A percentile compares a stretch with the other conserved stretches of the same genome.
Conservation (phyloP, 2,888 invertebrate genomes). For the Unio pictorum region DNA sequence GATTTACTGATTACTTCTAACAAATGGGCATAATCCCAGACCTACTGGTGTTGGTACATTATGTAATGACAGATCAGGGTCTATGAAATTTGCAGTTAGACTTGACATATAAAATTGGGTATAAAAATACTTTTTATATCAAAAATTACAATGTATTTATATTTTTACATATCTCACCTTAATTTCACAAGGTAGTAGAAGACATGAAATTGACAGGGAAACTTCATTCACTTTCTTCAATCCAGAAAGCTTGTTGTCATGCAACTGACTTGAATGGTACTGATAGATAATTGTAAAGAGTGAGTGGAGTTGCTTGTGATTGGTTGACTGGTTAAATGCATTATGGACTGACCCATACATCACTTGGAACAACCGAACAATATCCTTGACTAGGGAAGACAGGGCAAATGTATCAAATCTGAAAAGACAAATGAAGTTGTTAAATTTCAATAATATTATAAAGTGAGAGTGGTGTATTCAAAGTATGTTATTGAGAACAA, state of each 20-base stretch:
- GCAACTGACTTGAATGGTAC: constrained; percentile 16
- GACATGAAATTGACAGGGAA: constrained; percentile 23
- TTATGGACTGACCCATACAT: constrained; percentile 65
- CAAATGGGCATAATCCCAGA: too few relatives aligned
- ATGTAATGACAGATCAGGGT: too few relatives aligned
- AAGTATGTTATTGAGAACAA: too few relatives aligned
- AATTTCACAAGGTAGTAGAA: constrained; percentile 33
- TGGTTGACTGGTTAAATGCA: constrained; percentile 74
- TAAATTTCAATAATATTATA: too few relatives aligned
- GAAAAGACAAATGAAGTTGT: constrained; percentile 12
- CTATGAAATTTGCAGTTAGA: too few relatives aligned
- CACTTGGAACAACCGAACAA: constrained; percentile 53
- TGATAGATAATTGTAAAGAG: constrained; percentile 74
- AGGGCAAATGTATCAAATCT: constrained; percentile 47
- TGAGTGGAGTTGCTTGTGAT: constrained; percentile 78
- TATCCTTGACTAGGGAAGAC: constrained; percentile 41
- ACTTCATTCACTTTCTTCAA: constrained; percentile 16
- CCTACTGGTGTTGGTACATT: too few relatives aligned
- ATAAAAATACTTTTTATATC: too few relatives aligned
- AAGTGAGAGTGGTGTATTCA: too few relatives aligned
- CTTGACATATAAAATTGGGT: too few relatives aligned
- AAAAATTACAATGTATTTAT: too few relatives aligned
- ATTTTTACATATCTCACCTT: constrained; percentile 18
- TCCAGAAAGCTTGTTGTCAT: constrained; percentile 10
- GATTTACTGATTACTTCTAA: too few relatives aligned